These are phyloP conservation scores for Cisticola juncidis DNA, from an alignment of 2,113 vertebrate genomes.

Conservation along the genomic window DNA sequence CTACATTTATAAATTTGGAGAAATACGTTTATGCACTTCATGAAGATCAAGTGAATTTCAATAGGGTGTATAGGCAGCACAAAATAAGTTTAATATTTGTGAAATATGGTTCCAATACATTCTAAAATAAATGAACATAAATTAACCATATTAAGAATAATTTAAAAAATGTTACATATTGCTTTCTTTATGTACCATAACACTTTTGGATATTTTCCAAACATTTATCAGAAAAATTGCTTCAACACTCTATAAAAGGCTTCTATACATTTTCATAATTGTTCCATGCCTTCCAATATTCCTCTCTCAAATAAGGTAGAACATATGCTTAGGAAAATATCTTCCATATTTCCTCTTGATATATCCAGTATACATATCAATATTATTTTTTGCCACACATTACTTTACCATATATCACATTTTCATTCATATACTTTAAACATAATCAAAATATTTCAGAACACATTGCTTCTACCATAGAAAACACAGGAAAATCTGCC, in stretches of 20 bases:
- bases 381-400: conserved; percentile 38
- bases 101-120: not conserved
- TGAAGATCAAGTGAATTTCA: not conserved
- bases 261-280: conserved; percentile 21
- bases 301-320: not conserved
- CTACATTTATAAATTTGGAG: not conserved
- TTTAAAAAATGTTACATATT: not conserved
- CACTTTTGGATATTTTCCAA: conserved; percentile 39
- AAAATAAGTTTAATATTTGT: not conserved
- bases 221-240: conserved; percentile 39
- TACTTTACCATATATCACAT: conserved; percentile 5
- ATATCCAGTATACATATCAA: not conserved
- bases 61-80: not conserved
- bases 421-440: conserved; percentile 14
- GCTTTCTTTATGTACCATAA: not conserved
- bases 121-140: not conserved
- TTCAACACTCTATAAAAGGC: not conserved
- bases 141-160: conserved; percentile 6
- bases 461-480: not conserved
- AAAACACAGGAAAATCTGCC: conserved; percentile 22
- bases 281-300: conserved; percentile 7
- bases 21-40: not conserved
- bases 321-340: conserved; percentile 38
- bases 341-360: conserved; percentile 34
- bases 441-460: conserved; percentile 21